Base-by-base conservation (phyloP, 2,888 invertebrate genomes). In the Parnassius mnemosyne region DNA sequence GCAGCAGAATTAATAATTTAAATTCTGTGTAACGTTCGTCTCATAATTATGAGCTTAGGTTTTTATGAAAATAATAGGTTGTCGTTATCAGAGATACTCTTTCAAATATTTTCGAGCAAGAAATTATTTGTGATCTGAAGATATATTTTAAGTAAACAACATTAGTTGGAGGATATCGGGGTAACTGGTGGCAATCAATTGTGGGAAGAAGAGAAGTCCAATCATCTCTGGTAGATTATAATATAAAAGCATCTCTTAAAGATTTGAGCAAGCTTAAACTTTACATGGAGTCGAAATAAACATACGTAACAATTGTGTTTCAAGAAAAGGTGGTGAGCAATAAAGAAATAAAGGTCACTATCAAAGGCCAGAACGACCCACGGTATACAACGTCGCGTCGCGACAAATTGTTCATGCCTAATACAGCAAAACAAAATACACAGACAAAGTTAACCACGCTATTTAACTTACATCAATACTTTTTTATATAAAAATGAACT, bases 1-100 rank as follows among this genome's bases (percentile, higher is more conserved):
- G 47, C 53, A 47, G 46, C 54, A 25, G 62, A 63, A 60, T 63
- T 64, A 64, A 57, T 64, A 64, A 64, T 64, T 64, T 60, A 60
- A 61, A 60, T 64, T 64, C 64, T 53, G 60, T 57, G 64, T 57
- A 60, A 64, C 64, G 53, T 54, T 50, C 54, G 51, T 47, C 49
- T n/a, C 53, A 57, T 64, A 64, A 64, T 64, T 64, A 60, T 57
- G 60, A 57, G 53, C 56, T 60, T 60, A 56, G 60, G 58, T 60
- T 59, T 47, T 49, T 60, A 53, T 58, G 56, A 60, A 60, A 64
- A 60, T 60, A 44, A 60, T 57, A 57, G 41, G 54, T 51, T 58
- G 41, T n/a, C 49, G n/a, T 9, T 51, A 13, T 59, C 54, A 41
- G 12, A 55, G 13, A 46, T 50, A 34, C 16, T 51, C 55, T 56